Conservation (phyloP, 2,113 vertebrate species). For the Oenanthe oenanthe region DNA sequence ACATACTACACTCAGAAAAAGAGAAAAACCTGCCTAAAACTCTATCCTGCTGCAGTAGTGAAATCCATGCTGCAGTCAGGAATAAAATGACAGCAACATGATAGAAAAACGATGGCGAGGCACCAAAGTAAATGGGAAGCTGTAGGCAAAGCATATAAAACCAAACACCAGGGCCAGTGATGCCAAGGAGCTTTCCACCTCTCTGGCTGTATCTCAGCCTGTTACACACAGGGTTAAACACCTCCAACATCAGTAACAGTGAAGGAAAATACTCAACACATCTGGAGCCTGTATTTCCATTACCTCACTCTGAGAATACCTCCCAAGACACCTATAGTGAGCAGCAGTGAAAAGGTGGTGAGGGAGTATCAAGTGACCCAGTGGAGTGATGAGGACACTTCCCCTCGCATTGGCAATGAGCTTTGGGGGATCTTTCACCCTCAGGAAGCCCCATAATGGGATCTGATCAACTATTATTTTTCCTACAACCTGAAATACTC, state of each 20-base stretch:
- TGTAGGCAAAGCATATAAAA: neutral
- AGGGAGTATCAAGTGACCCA: neutral
- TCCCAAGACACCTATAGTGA: neutral
- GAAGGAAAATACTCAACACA: neutral
- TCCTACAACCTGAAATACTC: neutral
- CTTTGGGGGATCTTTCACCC: neutral
- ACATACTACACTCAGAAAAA: neutral
- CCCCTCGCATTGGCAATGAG: neutral
- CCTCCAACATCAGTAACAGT: rapidly evolving
- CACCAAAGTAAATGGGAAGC: neutral
- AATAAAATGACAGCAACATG: neutral
- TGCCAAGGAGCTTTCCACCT: neutral
- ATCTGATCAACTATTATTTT: neutral
- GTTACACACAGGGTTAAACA: rapidly evolving
- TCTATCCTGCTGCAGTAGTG: neutral
- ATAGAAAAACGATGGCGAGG: neutral
- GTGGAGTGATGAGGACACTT: neutral
- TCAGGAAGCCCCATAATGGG: neutral
- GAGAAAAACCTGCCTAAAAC: neutral
- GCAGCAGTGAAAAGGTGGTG: neutral
- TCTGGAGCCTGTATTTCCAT: neutral
- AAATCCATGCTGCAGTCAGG: neutral
- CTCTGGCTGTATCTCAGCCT: neutral
- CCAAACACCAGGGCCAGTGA: neutral
- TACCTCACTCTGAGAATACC: neutral